Evolutionary conservation across 2,888 invertebrate species (phyloP), one percentile per base, ranked within the genome.

Genomic region (Ceratothoa steindachneri): DNA sequence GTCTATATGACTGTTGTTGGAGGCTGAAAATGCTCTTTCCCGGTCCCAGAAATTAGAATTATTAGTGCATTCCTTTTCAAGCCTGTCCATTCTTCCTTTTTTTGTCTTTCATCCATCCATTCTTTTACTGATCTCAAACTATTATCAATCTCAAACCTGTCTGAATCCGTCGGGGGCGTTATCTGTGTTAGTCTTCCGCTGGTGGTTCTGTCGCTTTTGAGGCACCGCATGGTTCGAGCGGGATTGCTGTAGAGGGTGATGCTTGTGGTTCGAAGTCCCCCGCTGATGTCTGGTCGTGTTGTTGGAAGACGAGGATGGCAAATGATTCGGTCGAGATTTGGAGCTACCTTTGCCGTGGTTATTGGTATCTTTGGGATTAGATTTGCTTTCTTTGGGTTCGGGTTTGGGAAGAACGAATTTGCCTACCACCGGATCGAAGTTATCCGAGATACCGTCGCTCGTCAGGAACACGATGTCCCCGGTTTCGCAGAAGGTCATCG

Each of bases 391-490:
- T 31, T 67, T 72, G 73, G 28, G 75, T 52, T 80, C 79, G 73
- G 81, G 82, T 69, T 80, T 81, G 1, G 84, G 82, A 60, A 86
- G 82, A 3, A 93, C 92, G 82, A 93, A 92, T 85, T 92, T 92
- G 30, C 93, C 93, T 73, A 95, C 93, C 30, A 94, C 93, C 0
- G 94, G 94, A 85, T 95, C 94, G 82, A 93, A 93, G 84, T 95
- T 95, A 83, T 95, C 94, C 4, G 93, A 92, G 31, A 95, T 89
- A 5, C 94, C 94, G 82, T 95, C 94, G n/a, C 92, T 92, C 0
- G 93, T 93, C 19, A 95, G 87, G 84, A 93, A 91, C 29, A 95
- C 90, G 77, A 95, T 89, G 83, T 95, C 94, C 9, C 91, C 93
- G 66, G 87, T 86, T 81, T 92, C 91, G 69, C 75, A 75, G 75